Percentiles rank a stretch among this genome's conserved stretches.
phyloP scores from a whole-genome alignment of 2,888 invertebrate species.

The Dolichopus griseipennis region DNA sequence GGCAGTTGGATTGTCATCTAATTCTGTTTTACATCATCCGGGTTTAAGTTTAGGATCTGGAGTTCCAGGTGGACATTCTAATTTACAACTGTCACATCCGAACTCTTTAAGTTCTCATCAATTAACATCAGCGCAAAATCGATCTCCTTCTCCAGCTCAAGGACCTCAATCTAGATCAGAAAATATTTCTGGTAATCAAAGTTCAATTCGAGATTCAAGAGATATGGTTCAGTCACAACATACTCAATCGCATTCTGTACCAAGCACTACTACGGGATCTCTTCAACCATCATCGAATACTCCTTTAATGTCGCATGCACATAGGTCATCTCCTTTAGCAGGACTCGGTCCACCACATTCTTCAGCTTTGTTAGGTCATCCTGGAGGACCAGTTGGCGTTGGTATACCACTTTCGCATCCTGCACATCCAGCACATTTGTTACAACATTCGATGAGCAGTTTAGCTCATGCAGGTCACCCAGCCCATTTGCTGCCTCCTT shows the following conservation, averaged over 20 bases:
- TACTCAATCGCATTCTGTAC: constrained; percentile 21
- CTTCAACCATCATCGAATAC: background rate
- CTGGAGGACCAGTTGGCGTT: constrained; percentile 23
- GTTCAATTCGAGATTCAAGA: background rate
- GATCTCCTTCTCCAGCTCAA: constrained; percentile 40
- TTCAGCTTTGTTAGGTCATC: constrained; percentile 38
- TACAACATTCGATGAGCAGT: constrained; percentile 37
- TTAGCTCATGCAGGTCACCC: constrained; percentile 32
- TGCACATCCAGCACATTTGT: constrained; percentile 38
- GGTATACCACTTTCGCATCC: constrained; percentile 21
- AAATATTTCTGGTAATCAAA: constrained; percentile 22
- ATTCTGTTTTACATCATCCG: background rate
- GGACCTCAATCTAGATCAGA: constrained; percentile 28
- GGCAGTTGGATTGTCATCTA: constrained; percentile 20
- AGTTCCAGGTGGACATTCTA: background rate
- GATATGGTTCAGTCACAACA: constrained; percentile 26
- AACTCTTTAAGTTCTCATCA: constrained; percentile 13
- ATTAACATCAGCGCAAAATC: constrained; percentile 17
- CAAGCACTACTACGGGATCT: background rate
- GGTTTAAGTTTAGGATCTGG: background rate
- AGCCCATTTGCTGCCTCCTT: constrained; percentile 27
- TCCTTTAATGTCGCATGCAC: constrained; percentile 27
- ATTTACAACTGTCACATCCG: background rate
- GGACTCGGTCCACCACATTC: constrained; percentile 31
- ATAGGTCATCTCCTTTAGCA: constrained; percentile 40